A percentile compares a stretch with the other conserved stretches of the same genome.
phyloP scores from a whole-genome alignment of 2,113 vertebrate species.

The Lepidothrix coronata region DNA sequence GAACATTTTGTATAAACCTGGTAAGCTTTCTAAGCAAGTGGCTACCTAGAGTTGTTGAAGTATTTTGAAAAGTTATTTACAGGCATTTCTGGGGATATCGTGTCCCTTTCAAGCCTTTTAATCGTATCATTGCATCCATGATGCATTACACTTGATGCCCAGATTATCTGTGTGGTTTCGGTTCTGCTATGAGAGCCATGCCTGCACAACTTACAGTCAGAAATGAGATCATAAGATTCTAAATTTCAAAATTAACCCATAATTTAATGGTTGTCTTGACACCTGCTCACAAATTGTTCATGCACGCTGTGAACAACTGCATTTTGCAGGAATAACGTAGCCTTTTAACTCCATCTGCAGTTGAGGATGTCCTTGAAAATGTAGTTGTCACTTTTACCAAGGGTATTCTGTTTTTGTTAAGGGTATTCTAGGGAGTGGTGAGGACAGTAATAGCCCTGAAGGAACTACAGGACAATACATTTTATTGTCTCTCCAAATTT shows the following conservation, averaged over 20 bases:
- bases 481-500: not conserved
- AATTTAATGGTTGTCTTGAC: not conserved
- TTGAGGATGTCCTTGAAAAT: not conserved
- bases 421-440: not conserved
- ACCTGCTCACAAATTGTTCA: not conserved
- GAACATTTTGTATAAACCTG: not conserved
- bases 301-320: not conserved
- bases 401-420: not conserved
- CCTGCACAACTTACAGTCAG: not conserved
- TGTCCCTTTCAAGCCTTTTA: not conserved
- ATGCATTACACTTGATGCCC: not conserved
- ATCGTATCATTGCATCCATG: not conserved
- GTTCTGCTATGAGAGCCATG: not conserved
- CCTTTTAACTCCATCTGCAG: not conserved
- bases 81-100: not conserved
- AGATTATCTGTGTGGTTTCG: not conserved
- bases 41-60: not conserved
- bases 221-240: not conserved
- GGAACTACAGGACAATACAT: not conserved
- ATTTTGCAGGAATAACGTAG: not conserved
- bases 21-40: not conserved
- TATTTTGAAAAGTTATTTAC: not conserved
- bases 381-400: not conserved
- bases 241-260: not conserved
- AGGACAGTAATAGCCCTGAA: not conserved